Base-by-base conservation (phyloP, 1,140 invertebrate genomes). In the Battus philenor region DNA sequence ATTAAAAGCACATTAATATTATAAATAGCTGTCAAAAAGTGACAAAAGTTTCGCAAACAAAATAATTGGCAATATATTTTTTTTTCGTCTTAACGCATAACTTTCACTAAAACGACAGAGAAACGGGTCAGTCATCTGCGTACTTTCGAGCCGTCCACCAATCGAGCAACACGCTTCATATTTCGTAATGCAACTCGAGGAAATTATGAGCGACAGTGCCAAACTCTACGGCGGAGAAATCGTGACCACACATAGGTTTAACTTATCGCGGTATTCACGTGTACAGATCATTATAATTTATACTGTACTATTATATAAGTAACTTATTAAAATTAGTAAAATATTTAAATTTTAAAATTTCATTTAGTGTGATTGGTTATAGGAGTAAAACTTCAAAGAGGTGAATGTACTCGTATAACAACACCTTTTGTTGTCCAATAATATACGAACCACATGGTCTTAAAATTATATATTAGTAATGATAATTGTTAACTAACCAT, bases 151-250 rank as follows among this genome's bases (percentile, higher is more conserved):
- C 3, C n/a, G 17, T 36, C 33, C 33, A 6, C 33, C 33, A 36
- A 36, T 36, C n/a, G 7, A 10, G 33, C 33, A 17, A 16, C 31
- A 36, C 33, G 17, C 7, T 24, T 29, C 1, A 18, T 9, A 36
- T 36, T 36, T 36, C 33, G 33, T 36, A 36, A 36, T 36, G 10
- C 33, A 36, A 18, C 17, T 22, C 33, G 5, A 36, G 33, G 33
- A 34, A 33, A 34, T 33, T 17, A 33, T 36, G 33, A 36, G 9
- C n/a, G n/a, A 18, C 10, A 9, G n/a, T 16, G 9, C 17, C 16
- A 4, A 22, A 36, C 15, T 36, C 16, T 10, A 8, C 33, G 2
- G 9, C 4, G 11, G 17, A 33, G 32, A 36, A 36, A 36, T 20
- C 33, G 20, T 20, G 17, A 18, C 33, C 33, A 9, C 20, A 36